phyloP scores from a whole-genome alignment of 1,140 invertebrate species.

The fruit fly (Drosophila melanogaster) region Release_6_plus_ISO1_MT NT_033777.3:29695001-29695500 shows the following conservation, averaged over 20 bases:
- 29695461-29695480: not conserved
- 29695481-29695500: not conserved
- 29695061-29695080: slow-evolving; percentile 36
- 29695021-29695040: slow-evolving; percentile 79
- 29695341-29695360: slow-evolving; percentile 61
- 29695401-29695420: not conserved
- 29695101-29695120: slow-evolving; percentile 50
- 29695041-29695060: slow-evolving; percentile 71
- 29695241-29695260: slow-evolving; percentile 44
- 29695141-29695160: slow-evolving; percentile 73
- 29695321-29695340: slow-evolving; percentile 80
- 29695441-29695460: not conserved
- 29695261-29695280: slow-evolving; percentile 19
- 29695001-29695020: slow-evolving; percentile 45
- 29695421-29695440: not conserved
- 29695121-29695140: slow-evolving; percentile 83
- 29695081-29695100: slow-evolving; percentile 22
- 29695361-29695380: slow-evolving; percentile 63
- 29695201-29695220: slow-evolving; percentile 49
- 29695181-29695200: slow-evolving; percentile 81
- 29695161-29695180: slow-evolving; percentile 68
- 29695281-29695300: slow-evolving; percentile 78
- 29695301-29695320: slow-evolving; percentile 50
- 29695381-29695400: slow-evolving; percentile 20
- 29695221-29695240: slow-evolving; percentile 68